Conservation (phyloP, 2,888 invertebrate species). For the Macrophya annulata region DNA sequence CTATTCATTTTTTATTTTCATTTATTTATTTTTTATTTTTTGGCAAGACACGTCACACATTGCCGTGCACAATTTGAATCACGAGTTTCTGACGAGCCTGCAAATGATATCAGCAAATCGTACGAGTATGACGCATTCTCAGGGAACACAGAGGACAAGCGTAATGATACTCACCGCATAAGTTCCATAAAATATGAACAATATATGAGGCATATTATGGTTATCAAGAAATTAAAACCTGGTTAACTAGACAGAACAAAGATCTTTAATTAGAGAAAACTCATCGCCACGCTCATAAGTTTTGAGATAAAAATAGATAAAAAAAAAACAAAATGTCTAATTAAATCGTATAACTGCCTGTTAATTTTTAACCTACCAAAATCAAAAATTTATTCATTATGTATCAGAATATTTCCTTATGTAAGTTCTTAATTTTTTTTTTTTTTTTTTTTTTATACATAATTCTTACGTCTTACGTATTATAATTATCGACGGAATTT, state of each 20-base stretch:
- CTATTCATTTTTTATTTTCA: background rate
- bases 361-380: background rate
- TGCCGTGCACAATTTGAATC: conserved; percentile 5
- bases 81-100: conserved; percentile 10
- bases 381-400: background rate
- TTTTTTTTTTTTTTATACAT: no score
- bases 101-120: background rate
- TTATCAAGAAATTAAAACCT: background rate
- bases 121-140: conserved; percentile 31
- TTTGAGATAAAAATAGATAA: background rate
- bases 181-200: conserved; percentile 14
- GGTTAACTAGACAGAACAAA: background rate
- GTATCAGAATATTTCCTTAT: background rate
- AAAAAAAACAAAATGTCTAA: no score
- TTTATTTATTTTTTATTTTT: background rate
- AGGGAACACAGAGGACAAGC: background rate
- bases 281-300: background rate
- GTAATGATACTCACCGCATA: background rate
- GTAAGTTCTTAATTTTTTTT: background rate
- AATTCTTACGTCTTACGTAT: background rate
- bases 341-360: background rate
- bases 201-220: background rate
- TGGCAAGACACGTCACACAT: background rate
- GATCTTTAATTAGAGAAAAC: background rate
- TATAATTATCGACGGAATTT: background rate